phyloP scores from a whole-genome alignment of 2,113 vertebrate genomes.

The Aplodontia rufa region DNA sequence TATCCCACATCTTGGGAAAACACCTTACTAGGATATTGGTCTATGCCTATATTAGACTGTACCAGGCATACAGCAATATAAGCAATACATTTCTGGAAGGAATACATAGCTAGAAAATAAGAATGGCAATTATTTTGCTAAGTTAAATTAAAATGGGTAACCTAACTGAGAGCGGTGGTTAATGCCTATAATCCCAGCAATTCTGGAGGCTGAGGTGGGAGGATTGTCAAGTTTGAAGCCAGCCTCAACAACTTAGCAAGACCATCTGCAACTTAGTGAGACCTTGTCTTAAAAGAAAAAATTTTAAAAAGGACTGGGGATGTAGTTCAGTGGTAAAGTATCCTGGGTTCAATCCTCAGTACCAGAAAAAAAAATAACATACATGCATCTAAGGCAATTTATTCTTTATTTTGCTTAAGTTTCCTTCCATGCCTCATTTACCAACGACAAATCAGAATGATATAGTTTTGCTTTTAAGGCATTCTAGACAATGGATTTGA shows the following conservation, averaged over 20 bases:
- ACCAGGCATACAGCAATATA: neutral
- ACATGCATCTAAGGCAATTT: neutral
- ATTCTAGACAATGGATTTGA: neutral
- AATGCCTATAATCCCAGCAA: too few relatives aligned
- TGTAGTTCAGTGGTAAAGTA: too few relatives aligned
- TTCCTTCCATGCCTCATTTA: constrained; percentile 50
- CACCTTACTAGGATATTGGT: neutral
- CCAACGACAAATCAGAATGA: constrained; percentile 32
- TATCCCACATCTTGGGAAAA: neutral
- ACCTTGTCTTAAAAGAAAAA: too few relatives aligned
- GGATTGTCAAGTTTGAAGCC: too few relatives aligned
- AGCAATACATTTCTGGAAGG: constrained; percentile 17
- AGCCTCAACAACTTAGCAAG: too few relatives aligned
- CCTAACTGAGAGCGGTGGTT: neutral
- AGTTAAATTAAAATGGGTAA: constrained; percentile 48
- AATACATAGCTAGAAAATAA: neutral
- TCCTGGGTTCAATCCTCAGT: too few relatives aligned
- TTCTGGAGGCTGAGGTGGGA: too few relatives aligned
- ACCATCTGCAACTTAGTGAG: too few relatives aligned
- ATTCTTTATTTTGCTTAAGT: constrained; percentile 10
- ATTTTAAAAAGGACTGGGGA: too few relatives aligned
- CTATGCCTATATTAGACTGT: neutral
- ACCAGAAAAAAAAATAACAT: neutral
- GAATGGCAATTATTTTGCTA: constrained; percentile 18
- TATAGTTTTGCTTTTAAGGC: constrained; percentile 37